phyloP scores from a whole-genome alignment of 35 echinoderm and acorn worm genomes.

The Nesometra sesokonis region DNA sequence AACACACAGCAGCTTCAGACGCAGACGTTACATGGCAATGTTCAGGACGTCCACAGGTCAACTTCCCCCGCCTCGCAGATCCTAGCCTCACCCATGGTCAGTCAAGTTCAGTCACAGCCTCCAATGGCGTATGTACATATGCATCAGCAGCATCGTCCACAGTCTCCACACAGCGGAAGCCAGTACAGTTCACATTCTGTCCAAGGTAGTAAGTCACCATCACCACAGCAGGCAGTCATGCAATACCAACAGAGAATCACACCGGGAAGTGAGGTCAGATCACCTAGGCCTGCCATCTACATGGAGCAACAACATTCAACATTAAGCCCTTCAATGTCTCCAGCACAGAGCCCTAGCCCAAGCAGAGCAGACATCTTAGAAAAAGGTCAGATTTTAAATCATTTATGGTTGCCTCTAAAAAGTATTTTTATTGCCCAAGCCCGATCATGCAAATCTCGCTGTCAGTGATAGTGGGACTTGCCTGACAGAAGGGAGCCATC shows the following conservation, averaged over 20 bases:
- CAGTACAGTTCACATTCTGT: background rate
- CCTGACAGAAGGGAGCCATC: too few species aligned
- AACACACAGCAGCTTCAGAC: background rate
- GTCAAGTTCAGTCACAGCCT: background rate
- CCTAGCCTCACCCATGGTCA: background rate
- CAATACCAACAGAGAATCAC: background rate
- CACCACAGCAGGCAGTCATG: background rate
- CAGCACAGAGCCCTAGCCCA: background rate
- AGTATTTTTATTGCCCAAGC: too few species aligned
- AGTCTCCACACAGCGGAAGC: background rate
- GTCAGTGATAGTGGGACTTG: too few species aligned
- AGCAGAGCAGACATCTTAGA: background rate
- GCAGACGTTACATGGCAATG: background rate
- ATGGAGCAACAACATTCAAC: background rate
- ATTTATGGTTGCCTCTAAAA: too few species aligned
- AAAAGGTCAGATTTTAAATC: background rate
- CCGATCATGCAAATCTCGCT: too few species aligned
- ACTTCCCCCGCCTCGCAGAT: background rate
- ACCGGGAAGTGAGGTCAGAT: background rate
- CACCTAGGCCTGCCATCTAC: background rate
- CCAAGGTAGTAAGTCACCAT: background rate
- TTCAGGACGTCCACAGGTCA: background rate
- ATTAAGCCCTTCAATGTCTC: background rate
- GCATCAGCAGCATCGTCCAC: background rate
- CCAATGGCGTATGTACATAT: background rate